Evolutionary conservation across 2,113 vertebrate genomes (phyloP).

Genomic region (Notarius quadriscutis): DNA sequence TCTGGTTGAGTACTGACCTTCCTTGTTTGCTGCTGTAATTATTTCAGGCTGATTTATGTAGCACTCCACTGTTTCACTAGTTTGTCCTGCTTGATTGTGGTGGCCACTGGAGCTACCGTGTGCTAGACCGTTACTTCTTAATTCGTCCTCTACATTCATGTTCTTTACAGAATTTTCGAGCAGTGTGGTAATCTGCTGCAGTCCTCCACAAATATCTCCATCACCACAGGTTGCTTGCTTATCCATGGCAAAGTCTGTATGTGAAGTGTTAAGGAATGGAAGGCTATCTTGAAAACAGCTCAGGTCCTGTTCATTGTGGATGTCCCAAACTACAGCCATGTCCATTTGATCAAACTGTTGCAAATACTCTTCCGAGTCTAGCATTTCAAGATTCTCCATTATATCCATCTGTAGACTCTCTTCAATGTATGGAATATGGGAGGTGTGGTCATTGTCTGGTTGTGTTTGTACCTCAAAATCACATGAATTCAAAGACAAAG

Average conservation of each 20-base stretch:
- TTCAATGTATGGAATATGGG: constrained; percentile 38
- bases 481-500: constrained; percentile 61
- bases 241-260: constrained; percentile 32
- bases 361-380: constrained; percentile 48
- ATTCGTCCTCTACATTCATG: constrained; percentile 10
- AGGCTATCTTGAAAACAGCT: constrained; percentile 21
- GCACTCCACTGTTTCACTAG: neutral
- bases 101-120: neutral
- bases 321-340: constrained; percentile 54
- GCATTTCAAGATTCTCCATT: constrained; percentile 53
- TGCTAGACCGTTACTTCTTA: neutral
- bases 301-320: constrained; percentile 46
- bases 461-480: constrained; percentile 65
- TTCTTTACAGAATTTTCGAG: neutral
- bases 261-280: constrained; percentile 29
- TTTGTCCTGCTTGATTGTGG: constrained; percentile 14
- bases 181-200: neutral
- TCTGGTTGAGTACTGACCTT: neutral
- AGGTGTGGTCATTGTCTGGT: constrained; percentile 45
- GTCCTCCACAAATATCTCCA: constrained; percentile 1
- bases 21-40: constrained; percentile 17
- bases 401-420: constrained; percentile 64
- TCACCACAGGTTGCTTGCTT: neutral
- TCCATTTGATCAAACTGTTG: constrained; percentile 53
- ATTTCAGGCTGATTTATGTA: neutral